phyloP scores from a whole-genome alignment of 1,140 invertebrate species.

The Bathynomus jamesi region DNA sequence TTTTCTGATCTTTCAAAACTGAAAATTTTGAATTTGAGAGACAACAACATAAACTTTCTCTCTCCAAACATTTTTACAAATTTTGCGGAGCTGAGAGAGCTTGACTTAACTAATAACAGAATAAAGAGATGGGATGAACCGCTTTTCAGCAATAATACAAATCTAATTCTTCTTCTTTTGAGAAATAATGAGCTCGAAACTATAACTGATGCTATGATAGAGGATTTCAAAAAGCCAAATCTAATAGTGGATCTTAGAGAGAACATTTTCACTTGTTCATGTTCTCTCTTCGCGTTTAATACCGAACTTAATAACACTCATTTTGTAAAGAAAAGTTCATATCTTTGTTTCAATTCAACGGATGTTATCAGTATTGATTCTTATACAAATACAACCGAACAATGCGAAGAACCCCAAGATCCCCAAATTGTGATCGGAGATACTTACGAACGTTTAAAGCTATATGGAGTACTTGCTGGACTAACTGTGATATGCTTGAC shows the following conservation, averaged over 20 bases:
- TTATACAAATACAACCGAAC: background rate
- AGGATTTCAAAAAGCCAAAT: slow-evolving; percentile 13
- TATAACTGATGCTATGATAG: slow-evolving; percentile 14
- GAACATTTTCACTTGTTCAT: slow-evolving; percentile 15
- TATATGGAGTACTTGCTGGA: background rate
- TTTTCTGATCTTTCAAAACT: slow-evolving; percentile 1
- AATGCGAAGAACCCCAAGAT: background rate
- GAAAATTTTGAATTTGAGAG: background rate
- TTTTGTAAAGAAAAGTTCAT: slow-evolving; percentile 10
- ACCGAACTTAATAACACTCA: slow-evolving; percentile 9
- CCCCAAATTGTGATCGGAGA: background rate
- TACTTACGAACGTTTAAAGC: background rate
- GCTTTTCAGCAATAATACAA: background rate
- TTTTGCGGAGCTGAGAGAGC: background rate
- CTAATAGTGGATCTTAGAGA: slow-evolving; percentile 11
- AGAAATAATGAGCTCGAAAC: slow-evolving; percentile 8
- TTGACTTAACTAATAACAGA: slow-evolving; percentile 8
- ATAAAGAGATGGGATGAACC: slow-evolving; percentile 13
- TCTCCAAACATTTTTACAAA: slow-evolving; percentile 6
- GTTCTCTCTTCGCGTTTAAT: slow-evolving; percentile 7
- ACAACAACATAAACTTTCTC: slow-evolving; percentile 12
- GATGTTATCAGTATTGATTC: slow-evolving; percentile 3
- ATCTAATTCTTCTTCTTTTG: slow-evolving; percentile 1
- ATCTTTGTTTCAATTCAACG: background rate
- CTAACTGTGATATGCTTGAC: background rate